Conservation (phyloP, 1,140 invertebrate genomes). For the Centruroides vittatus region DNA sequence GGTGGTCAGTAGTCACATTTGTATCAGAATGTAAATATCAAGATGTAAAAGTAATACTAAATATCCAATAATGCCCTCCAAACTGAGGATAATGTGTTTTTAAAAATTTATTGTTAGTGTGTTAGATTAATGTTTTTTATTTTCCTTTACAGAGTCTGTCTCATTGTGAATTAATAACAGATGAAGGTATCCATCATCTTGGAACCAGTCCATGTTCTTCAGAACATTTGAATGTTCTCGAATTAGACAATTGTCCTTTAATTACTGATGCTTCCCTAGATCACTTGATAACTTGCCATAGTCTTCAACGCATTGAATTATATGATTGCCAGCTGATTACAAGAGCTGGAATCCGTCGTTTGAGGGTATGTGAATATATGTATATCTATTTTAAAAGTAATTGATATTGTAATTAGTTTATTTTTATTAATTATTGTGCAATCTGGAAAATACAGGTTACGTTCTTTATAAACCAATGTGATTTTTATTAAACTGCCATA, state of each 20-base stretch:
- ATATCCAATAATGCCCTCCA: no score
- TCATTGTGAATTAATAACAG: constrained; percentile 96
- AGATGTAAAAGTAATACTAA: no score
- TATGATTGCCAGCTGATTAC: constrained; percentile 99
- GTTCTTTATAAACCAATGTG: no score
- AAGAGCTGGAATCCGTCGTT: constrained; percentile 82
- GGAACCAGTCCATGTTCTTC: constrained; percentile 80
- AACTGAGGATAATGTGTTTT: no score
- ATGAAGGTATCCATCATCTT: constrained; percentile 90
- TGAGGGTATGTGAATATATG: constrained; percentile 51
- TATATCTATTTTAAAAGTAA: background rate
- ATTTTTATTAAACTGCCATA: no score
- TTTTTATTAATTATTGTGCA: background rate
- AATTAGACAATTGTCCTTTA: constrained; percentile 96
- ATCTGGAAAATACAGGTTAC: no score
- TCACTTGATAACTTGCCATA: constrained; percentile 84
- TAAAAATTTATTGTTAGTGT: no score
- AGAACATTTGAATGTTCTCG: constrained; percentile 79
- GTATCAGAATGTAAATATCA: no score
- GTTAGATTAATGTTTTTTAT: no score
- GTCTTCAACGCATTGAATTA: constrained; percentile 88
- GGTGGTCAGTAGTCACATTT: no score
- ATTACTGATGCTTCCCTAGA: constrained; percentile 97
- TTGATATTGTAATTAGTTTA: background rate
- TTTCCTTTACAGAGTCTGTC: constrained; percentile 64